Conservation (phyloP, 2,888 invertebrate species). For the Tyria jacobaeae region DNA sequence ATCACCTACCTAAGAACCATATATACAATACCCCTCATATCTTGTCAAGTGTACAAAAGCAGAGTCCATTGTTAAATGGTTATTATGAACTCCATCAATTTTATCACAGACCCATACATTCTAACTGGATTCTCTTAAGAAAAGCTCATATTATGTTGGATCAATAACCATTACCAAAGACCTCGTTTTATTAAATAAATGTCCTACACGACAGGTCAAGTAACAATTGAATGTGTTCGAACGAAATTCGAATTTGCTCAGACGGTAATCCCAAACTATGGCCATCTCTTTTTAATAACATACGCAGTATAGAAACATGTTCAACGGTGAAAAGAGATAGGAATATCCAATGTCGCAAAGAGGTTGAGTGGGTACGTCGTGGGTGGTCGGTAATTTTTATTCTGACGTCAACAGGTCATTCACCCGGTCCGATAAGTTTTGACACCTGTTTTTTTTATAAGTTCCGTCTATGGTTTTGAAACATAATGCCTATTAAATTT, state of each 20-base stretch:
- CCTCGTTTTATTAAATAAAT: conserved; percentile 41
- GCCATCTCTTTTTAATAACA: conserved; percentile 36
- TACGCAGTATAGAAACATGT: conserved; percentile 21
- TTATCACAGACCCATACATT: conserved; percentile 21
- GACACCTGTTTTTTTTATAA: conserved; percentile 61
- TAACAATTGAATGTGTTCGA: conserved; percentile 44
- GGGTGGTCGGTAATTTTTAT: conserved; percentile 81
- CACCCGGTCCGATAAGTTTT: conserved; percentile 66
- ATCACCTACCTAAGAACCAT: conserved; percentile 20
- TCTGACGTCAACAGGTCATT: conserved; percentile 79
- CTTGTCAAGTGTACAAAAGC: conserved; percentile 11
- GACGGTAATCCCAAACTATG: conserved; percentile 11
- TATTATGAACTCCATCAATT: fast-evolving
- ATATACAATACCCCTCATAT: conserved; percentile 18
- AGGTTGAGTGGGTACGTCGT: conserved; percentile 59
- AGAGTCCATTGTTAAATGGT: conserved; percentile 24
- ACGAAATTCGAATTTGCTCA: conserved; percentile 41
- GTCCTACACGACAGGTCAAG: conserved; percentile 44
- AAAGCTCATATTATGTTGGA: conserved; percentile 37
- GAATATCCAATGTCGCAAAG: conserved; percentile 30
- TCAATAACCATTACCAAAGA: conserved; percentile 32
- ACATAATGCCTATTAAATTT: conserved; percentile 36
- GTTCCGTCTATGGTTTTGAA: conserved; percentile 32
- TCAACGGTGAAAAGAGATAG: conserved; percentile 25
- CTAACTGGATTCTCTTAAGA: conserved; percentile 2